Percentiles rank a stretch among this genome's conserved stretches.
phyloP scores from a whole-genome alignment of 2,888 invertebrate species.

The Miltochrista miniata region DNA sequence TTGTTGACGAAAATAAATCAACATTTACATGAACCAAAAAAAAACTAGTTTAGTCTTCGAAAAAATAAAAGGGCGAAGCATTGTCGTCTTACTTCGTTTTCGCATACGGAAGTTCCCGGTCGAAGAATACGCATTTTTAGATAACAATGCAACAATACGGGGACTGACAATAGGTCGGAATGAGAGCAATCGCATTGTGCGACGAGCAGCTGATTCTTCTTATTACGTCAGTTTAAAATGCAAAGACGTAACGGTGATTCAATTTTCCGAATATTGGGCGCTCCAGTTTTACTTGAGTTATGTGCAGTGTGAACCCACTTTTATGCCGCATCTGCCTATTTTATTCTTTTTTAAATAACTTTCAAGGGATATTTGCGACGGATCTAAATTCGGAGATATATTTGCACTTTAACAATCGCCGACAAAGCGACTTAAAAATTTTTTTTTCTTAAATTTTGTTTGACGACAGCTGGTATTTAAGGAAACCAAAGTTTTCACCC shows the following conservation, averaged over 20 bases:
- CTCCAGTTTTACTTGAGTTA: slow-evolving; percentile 46
- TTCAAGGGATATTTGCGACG: slow-evolving; percentile 12
- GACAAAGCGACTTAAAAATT: too few species aligned
- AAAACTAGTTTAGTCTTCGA: slow-evolving; percentile 66
- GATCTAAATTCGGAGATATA: slow-evolving; percentile 7
- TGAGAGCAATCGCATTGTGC: slow-evolving; percentile 65
- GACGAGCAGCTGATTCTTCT: slow-evolving; percentile 67
- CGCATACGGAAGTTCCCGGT: slow-evolving; percentile 78
- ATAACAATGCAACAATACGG: slow-evolving; percentile 68
- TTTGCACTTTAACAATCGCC: too few species aligned
- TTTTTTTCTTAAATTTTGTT: too few species aligned
- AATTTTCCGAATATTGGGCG: slow-evolving; percentile 50
- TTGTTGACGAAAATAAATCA: slow-evolving; percentile 81
- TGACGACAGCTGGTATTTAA: too few species aligned
- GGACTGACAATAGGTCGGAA: slow-evolving; percentile 66
- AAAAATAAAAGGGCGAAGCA: slow-evolving; percentile 63
- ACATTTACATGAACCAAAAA: slow-evolving; percentile 71
- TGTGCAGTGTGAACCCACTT: slow-evolving; percentile 30
- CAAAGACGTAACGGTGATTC: slow-evolving; percentile 54
- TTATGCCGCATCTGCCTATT: slow-evolving; percentile 32
- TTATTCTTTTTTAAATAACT: slow-evolving; percentile 29
- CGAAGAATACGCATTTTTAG: slow-evolving; percentile 65
- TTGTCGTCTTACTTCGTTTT: slow-evolving; percentile 62
- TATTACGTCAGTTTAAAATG: slow-evolving; percentile 49
- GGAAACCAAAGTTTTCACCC: too few species aligned